Evolutionary conservation across 2,888 invertebrate genomes (phyloP).

Genomic region (Mylabris sibirica): DNA sequence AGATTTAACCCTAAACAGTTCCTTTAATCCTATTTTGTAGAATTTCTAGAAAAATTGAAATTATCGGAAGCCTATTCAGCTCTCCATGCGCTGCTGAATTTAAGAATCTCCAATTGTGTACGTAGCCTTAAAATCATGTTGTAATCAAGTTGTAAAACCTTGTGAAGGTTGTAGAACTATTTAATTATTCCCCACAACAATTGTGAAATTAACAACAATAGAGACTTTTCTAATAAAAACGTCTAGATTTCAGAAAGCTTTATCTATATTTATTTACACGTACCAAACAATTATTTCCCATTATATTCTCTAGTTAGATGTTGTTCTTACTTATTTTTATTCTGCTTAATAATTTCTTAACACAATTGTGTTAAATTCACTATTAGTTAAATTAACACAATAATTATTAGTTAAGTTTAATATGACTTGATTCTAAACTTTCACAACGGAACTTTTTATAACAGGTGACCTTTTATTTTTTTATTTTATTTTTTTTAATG

Average conservation of each 20-base stretch:
- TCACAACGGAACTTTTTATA: conserved; percentile 1
- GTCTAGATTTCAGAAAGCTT: background rate
- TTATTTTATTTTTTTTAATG: too few relatives aligned
- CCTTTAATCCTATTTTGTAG: too few relatives aligned
- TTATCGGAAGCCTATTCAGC: too few relatives aligned
- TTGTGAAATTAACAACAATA: background rate
- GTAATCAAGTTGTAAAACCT: background rate
- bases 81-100: background rate
- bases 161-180: conserved; percentile 4
- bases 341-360: background rate
- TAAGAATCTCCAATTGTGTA: background rate
- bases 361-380: background rate
- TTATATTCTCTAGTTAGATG: background rate
- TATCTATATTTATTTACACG: background rate
- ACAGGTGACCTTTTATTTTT: background rate
- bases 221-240: background rate
- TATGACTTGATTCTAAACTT: background rate
- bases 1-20: too few relatives aligned
- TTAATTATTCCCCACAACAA: background rate
- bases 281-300: background rate
- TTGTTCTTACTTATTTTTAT: too few relatives aligned
- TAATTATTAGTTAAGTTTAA: background rate
- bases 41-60: too few relatives aligned
- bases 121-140: background rate
- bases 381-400: background rate